Percentiles rank a stretch among this genome's conserved stretches.
These are phyloP conservation scores for Agrotis ipsilon DNA, from an alignment of 2,888 invertebrate species.

Conservation along the genomic window DNA sequence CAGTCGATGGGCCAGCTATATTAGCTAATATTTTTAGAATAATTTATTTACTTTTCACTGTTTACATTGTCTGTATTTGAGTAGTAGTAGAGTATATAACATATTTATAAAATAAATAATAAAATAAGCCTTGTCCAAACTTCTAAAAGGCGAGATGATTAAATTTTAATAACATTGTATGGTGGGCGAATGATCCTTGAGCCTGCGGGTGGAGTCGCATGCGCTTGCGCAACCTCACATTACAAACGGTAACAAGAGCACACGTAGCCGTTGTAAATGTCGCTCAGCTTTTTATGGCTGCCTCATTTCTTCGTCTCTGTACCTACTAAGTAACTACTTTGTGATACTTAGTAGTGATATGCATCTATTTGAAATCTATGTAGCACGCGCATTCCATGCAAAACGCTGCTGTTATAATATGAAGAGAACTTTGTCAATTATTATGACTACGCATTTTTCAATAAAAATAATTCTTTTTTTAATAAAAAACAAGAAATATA, in stretches of 20 bases:
- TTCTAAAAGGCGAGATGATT: slow-evolving; percentile 48
- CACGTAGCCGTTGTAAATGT: slow-evolving; percentile 56
- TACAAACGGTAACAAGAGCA: slow-evolving; percentile 61
- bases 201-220: slow-evolving; percentile 58
- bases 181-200: slow-evolving; percentile 69
- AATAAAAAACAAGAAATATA: background rate
- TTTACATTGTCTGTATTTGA: too few species aligned
- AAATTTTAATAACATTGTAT: slow-evolving; percentile 50
- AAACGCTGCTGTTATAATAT: background rate
- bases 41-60: background rate
- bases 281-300: slow-evolving; percentile 46
- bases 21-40: background rate
- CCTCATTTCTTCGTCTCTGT: slow-evolving; percentile 46
- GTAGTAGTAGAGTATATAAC: too few species aligned
- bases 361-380: slow-evolving; percentile 31
- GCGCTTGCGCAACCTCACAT: slow-evolving; percentile 61
- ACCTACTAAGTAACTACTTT: slow-evolving; percentile 29
- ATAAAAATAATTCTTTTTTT: too few species aligned
- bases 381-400: slow-evolving; percentile 14
- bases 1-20: too few species aligned
- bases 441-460: background rate
- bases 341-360: slow-evolving; percentile 36
- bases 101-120: slow-evolving; percentile 34
- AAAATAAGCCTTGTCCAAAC: slow-evolving; percentile 44
- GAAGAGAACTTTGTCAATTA: background rate